Evolutionary conservation across 2,797 vertebrate genomes (phyloP).

Genomic region (Peromyscus melanophrys): DNA sequence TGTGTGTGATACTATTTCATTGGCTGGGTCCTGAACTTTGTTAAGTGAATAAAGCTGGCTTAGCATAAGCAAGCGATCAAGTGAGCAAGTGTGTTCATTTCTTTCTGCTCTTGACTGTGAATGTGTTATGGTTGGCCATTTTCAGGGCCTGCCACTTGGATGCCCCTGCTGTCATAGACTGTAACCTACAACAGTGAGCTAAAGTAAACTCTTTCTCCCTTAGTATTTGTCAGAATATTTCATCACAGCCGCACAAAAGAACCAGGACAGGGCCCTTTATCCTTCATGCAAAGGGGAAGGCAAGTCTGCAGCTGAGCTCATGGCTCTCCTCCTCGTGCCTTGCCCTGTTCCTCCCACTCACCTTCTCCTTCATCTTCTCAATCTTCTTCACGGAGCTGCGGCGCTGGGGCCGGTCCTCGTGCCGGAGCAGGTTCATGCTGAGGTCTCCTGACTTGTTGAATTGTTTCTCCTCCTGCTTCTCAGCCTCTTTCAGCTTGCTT

Average conservation of each 20-base stretch:
- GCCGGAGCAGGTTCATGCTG: conserved; percentile 96
- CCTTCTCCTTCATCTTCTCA: conserved; percentile 99
- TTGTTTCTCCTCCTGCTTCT: conserved; percentile 99
- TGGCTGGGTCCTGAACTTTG: background rate
- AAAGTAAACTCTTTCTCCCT: background rate
- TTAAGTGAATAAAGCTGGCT: background rate
- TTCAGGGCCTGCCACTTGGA: background rate
- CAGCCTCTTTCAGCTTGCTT: conserved; percentile 98
- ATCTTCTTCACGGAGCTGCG: conserved; percentile 98
- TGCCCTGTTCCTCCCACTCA: background rate
- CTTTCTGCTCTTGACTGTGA: background rate
- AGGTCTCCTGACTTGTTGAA: conserved; percentile 97
- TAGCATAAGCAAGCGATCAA: background rate
- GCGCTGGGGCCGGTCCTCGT: conserved; percentile 96
- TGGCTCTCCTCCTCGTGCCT: too few relatives aligned
- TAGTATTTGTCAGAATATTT: background rate
- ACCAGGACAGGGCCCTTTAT: too few relatives aligned
- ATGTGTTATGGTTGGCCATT: background rate
- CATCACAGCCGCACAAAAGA: background rate
- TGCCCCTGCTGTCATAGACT: too few relatives aligned
- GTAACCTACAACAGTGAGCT: background rate
- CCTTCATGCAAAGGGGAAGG: background rate
- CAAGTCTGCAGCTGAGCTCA: too few relatives aligned
- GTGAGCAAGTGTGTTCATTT: background rate
- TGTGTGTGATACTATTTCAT: background rate